Evolutionary conservation across 2,888 invertebrate genomes (phyloP).

Genomic region (Itoplectis maculator): DNA sequence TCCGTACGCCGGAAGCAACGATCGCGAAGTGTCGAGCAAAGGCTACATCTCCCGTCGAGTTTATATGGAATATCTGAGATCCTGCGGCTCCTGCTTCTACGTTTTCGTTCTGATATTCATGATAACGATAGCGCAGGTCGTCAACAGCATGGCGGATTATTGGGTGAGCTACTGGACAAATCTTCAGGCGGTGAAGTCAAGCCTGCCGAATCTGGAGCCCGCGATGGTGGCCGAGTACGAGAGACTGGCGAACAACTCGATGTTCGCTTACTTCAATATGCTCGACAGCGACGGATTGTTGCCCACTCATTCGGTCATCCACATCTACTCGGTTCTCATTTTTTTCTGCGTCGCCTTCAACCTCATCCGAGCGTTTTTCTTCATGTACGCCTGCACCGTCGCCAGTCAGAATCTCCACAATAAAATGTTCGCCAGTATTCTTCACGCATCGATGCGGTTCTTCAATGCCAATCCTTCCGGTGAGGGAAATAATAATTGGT

Average conservation of each 20-base stretch:
- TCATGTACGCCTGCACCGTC: conserved; percentile 87
- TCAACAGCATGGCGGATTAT: conserved; percentile 89
- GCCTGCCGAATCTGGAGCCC: background rate
- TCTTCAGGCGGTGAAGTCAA: conserved; percentile 70
- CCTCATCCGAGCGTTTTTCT: too few relatives aligned
- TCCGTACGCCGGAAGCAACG: too few relatives aligned
- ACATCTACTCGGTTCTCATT: too few relatives aligned
- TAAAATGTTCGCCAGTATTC: conserved; percentile 93
- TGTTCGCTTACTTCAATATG: conserved; percentile 66
- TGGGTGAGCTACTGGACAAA: conserved; percentile 90
- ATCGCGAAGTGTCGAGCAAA: too few relatives aligned
- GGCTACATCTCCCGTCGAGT: too few relatives aligned
- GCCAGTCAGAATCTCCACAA: conserved; percentile 92
- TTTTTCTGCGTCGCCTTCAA: too few relatives aligned
- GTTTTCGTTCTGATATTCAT: conserved; percentile 85
- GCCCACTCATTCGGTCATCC: conserved; percentile 75
- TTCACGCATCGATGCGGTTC: conserved; percentile 92
- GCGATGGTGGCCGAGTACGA: conserved; percentile 13
- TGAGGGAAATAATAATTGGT: too few relatives aligned
- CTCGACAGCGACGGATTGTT: conserved; percentile 74
- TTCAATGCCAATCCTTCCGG: conserved; percentile 94
- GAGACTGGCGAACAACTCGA: conserved; percentile 62
- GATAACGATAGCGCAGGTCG: conserved; percentile 87
- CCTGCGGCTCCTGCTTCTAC: conserved; percentile 86
- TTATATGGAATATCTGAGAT: too few relatives aligned